phyloP scores from a whole-genome alignment of 2,797 vertebrate species.

The Caiman crocodilus region DNA sequence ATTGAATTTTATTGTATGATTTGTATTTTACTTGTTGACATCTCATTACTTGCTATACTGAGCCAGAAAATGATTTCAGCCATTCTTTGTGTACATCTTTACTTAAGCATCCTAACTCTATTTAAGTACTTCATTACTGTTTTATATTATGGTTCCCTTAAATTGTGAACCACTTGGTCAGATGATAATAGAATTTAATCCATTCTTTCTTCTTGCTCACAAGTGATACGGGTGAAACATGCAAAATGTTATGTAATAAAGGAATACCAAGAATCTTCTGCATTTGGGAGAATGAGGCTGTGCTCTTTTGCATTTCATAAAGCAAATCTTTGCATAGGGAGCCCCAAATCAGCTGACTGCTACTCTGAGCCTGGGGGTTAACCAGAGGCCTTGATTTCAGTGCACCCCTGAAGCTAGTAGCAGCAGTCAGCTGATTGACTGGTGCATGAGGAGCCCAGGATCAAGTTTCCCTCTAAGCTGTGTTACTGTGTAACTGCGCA shows the following conservation, averaged over 20 bases:
- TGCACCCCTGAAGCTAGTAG: too few species aligned
- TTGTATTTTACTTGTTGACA: not conserved
- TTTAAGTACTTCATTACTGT: not conserved
- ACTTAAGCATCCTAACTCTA: too few species aligned
- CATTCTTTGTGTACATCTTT: fast-evolving
- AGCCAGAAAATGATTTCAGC: not conserved
- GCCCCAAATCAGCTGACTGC: too few species aligned
- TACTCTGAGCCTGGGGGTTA: not conserved
- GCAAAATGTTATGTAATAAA: not conserved
- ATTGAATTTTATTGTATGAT: not conserved
- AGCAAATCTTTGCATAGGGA: not conserved
- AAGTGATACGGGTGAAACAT: not conserved
- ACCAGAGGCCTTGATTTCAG: too few species aligned
- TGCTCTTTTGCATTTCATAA: not conserved
- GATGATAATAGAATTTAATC: not conserved
- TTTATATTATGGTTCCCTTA: too few species aligned
- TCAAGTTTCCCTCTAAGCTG: too few species aligned
- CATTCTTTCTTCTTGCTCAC: not conserved
- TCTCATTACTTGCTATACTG: not conserved
- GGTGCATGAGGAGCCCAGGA: too few species aligned
- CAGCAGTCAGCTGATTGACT: too few species aligned
- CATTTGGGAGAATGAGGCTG: not conserved
- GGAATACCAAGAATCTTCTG: not conserved
- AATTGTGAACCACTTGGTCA: not conserved
- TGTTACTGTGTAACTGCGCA: too few species aligned